Percentiles rank a stretch among this genome's conserved stretches.
phyloP scores from a whole-genome alignment of 2,113 vertebrate genomes.

The Microcebus ravelobensis region DNA sequence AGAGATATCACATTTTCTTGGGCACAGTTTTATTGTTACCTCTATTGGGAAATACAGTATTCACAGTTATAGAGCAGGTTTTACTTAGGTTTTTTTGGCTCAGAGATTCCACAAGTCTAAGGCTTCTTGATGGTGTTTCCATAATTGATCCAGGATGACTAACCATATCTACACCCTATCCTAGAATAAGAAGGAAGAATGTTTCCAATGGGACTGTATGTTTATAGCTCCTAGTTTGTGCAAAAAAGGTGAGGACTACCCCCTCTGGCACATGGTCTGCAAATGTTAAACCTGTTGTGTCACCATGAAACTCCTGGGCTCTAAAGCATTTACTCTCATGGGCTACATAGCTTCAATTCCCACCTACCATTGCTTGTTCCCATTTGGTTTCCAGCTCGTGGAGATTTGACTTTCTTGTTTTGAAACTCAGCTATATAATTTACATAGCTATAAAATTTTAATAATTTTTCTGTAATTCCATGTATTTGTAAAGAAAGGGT shows the following conservation, averaged over 20 bases:
- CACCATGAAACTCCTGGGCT: not conserved
- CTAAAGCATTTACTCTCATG: not conserved
- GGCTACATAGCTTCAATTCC: not conserved
- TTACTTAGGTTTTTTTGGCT: not conserved
- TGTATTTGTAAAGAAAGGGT: not conserved
- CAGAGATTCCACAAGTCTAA: not conserved
- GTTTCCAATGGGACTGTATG: not conserved
- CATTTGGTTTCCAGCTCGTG: not conserved
- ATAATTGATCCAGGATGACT: not conserved
- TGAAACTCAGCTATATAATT: not conserved
- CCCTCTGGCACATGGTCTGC: not conserved
- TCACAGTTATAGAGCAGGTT: not conserved
- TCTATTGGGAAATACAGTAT: not conserved
- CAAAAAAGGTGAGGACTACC: not conserved
- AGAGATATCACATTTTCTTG: not conserved
- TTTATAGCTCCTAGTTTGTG: not conserved
- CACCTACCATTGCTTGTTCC: not conserved
- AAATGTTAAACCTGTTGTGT: not conserved
- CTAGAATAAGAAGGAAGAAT: not conserved
- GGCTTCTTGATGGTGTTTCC: not conserved
- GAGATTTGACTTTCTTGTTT: not conserved
- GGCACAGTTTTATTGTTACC: not conserved
- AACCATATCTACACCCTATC: not conserved
- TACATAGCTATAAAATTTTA: not conserved
- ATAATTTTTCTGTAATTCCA: not conserved